Evolutionary conservation across 2,113 vertebrate genomes (phyloP).

Genomic region (Tragulus kanchil): DNA sequence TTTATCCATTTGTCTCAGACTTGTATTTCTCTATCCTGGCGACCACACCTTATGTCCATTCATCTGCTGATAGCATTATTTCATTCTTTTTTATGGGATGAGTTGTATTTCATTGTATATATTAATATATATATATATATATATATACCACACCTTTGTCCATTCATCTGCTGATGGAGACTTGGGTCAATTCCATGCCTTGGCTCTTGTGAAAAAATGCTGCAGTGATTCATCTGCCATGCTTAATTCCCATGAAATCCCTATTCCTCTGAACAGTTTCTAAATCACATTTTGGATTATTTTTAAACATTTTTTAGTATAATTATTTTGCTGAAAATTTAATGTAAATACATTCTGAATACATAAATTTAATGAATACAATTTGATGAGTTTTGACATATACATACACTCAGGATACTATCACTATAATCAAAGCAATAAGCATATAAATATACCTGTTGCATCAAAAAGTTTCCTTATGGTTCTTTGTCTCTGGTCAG

Average conservation of each 20-base stretch:
- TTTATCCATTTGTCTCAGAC: background rate
- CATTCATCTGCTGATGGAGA: background rate
- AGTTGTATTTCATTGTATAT: background rate
- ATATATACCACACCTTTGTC: background rate
- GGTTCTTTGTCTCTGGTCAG: background rate
- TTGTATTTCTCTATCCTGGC: background rate
- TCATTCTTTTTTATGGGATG: background rate
- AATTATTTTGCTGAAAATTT: background rate
- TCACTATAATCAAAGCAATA: background rate
- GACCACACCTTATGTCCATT: too few relatives aligned
- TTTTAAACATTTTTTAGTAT: background rate
- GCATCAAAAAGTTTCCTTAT: background rate
- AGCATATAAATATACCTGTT: background rate
- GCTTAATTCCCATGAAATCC: background rate
- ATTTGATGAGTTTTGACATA: background rate
- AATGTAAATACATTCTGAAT: background rate
- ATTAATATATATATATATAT: background rate
- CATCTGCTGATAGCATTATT: background rate
- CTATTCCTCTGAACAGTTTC: background rate
- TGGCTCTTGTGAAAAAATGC: background rate
- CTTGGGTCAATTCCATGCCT: background rate
- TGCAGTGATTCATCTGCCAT: background rate
- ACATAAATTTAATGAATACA: background rate
- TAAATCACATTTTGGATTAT: background rate
- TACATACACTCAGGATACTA: background rate